phyloP scores from a whole-genome alignment of 2,888 invertebrate species.

The Romanomermis culicivorax region DNA sequence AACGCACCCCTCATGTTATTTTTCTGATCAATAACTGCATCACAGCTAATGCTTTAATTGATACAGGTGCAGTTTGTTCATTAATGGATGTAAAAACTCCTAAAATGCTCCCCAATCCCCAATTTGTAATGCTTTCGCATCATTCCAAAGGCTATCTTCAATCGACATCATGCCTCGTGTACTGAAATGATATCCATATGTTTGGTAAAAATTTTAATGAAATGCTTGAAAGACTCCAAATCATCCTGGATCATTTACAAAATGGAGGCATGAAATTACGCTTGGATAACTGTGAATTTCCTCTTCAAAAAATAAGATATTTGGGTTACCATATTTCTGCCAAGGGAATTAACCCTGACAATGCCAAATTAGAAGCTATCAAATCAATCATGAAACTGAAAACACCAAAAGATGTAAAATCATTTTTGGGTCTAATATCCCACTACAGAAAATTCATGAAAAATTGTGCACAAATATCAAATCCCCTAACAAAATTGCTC shows the following conservation, averaged over 20 bases:
- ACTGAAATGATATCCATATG: constrained; percentile 16
- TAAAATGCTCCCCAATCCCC: too few species aligned
- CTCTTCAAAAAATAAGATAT: background rate
- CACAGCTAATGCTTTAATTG: too few species aligned
- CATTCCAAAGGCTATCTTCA: constrained; percentile 15
- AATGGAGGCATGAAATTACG: background rate
- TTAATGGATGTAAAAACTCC: too few species aligned
- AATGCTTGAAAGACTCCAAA: background rate
- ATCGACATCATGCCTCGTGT: constrained; percentile 15
- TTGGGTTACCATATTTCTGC: background rate
- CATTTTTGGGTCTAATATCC: background rate
- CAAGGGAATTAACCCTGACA: background rate
- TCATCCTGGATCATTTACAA: background rate
- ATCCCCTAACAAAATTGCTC: background rate
- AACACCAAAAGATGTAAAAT: background rate
- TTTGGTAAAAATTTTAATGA: background rate
- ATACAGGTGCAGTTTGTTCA: too few species aligned
- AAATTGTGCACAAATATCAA: background rate
- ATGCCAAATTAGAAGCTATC: background rate
- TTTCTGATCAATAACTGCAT: too few species aligned
- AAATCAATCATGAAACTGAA: background rate
- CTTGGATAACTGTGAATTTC: background rate
- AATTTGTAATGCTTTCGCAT: constrained; percentile 14
- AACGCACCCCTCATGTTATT: too few species aligned
- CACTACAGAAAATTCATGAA: constrained; percentile 6